Conservation (phyloP, 2,797 vertebrate genomes). For the Gambusia yucatana region DNA sequence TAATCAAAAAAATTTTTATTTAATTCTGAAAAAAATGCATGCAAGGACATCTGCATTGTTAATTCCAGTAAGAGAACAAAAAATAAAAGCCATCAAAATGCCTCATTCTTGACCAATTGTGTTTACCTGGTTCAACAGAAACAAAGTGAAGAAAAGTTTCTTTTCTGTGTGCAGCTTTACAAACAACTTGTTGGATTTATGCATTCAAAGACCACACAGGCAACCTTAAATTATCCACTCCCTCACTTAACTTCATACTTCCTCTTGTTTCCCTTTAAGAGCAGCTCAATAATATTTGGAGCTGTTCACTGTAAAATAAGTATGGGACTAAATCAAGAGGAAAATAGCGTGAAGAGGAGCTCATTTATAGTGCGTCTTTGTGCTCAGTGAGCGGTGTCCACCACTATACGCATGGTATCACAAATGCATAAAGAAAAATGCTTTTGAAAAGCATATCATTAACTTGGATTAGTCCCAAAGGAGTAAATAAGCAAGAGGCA, state of each 20-base stretch:
- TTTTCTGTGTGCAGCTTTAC: constrained; percentile 8
- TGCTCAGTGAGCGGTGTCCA: constrained; percentile 28
- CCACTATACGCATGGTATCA: constrained; percentile 22
- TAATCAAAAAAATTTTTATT: neutral
- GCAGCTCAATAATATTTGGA: constrained; percentile 55
- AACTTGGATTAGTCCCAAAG: constrained; percentile 21
- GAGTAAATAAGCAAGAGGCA: constrained; percentile 4
- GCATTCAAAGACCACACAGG: constrained; percentile 13
- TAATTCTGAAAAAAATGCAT: neutral
- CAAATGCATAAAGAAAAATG: constrained; percentile 1
- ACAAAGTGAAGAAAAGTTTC: constrained; percentile 16
- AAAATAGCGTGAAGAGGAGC: constrained; percentile 48
- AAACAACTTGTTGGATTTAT: constrained; percentile 27
- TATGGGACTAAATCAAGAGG: constrained; percentile 42
- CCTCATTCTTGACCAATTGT: neutral
- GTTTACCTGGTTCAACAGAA: neutral
- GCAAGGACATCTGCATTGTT: neutral
- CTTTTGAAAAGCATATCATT: constrained; percentile 20
- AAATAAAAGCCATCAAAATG: neutral
- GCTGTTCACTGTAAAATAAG: constrained; percentile 44
- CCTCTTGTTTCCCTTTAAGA: constrained; percentile 38
- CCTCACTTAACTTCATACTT: constrained; percentile 7
- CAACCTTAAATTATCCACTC: constrained; percentile 8
- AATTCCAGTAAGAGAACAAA: neutral
- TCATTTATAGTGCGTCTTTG: constrained; percentile 36